phyloP scores from a whole-genome alignment of 2,888 invertebrate species.

The Zele albiditarsus region DNA sequence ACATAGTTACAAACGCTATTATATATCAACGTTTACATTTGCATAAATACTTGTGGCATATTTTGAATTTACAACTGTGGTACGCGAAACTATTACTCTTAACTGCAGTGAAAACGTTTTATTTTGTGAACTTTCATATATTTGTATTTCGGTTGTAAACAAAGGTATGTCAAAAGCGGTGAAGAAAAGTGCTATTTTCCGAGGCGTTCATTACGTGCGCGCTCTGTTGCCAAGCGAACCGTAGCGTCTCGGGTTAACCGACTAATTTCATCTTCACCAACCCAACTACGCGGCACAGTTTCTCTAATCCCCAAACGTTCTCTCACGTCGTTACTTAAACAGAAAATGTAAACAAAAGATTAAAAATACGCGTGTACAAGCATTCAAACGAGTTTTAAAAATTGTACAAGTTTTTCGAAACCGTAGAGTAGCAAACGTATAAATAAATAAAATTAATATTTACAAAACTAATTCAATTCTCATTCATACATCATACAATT shows the following conservation, averaged over 20 bases:
- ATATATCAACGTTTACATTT: background rate
- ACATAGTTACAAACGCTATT: background rate
- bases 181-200: slow-evolving; percentile 9
- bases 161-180: slow-evolving; percentile 1
- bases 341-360: slow-evolving; percentile 15
- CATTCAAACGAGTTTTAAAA: background rate
- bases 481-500: too few species aligned
- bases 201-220: slow-evolving; percentile 15
- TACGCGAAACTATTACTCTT: background rate
- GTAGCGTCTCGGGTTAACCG: slow-evolving; percentile 44
- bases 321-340: slow-evolving; percentile 8
- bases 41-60: background rate
- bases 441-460: background rate
- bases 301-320: slow-evolving; percentile 21
- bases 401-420: background rate
- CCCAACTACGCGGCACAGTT: slow-evolving; percentile 31
- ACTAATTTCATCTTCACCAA: slow-evolving; percentile 50
- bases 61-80: background rate
- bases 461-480: too few species aligned
- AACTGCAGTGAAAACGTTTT: background rate
- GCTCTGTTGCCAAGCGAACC: slow-evolving; percentile 19
- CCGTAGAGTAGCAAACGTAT: background rate
- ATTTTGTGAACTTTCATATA: background rate
- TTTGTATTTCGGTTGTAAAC: slow-evolving; percentile 2
- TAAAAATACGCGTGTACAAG: background rate